Evolutionary conservation across 2,888 invertebrate genomes (phyloP).

Genomic region (Drosophila nr. fundita): DNA sequence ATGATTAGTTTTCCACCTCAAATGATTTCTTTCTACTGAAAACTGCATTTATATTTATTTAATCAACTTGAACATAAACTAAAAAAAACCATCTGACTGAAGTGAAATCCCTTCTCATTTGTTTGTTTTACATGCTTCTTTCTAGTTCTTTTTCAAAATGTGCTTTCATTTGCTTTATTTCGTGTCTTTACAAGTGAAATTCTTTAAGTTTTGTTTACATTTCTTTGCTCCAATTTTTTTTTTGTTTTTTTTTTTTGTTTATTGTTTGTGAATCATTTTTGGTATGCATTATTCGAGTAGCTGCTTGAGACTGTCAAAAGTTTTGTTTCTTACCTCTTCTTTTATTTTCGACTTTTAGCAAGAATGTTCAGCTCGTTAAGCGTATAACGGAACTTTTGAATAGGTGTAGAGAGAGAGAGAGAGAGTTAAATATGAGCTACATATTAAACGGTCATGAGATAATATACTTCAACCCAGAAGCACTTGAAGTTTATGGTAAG

Average conservation of each 20-base stretch:
- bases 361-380: slow-evolving; percentile 54
- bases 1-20: not conserved
- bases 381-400: slow-evolving; percentile 53
- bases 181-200: slow-evolving; percentile 32
- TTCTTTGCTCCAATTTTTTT: slow-evolving; percentile 56
- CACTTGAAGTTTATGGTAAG: slow-evolving; percentile 64
- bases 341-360: slow-evolving; percentile 11
- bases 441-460: slow-evolving; percentile 67
- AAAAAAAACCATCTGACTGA: not conserved
- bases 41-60: not conserved
- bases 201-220: slow-evolving; percentile 28
- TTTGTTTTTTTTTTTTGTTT: not conserved
- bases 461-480: slow-evolving; percentile 64
- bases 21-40: not conserved
- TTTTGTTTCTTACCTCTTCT: slow-evolving; percentile 2
- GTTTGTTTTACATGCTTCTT: not conserved
- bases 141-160: not conserved
- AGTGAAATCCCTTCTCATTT: too few relatives aligned
- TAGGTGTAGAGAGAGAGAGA: slow-evolving; percentile 1
- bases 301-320: slow-evolving; percentile 41
- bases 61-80: not conserved
- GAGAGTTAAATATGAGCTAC: slow-evolving; percentile 29
- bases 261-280: slow-evolving; percentile 38
- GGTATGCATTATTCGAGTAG: slow-evolving; percentile 32
- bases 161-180: not conserved